Percentiles rank a stretch among this genome's conserved stretches.
Conservation (phyloP, 1,140 invertebrate species). For the Spodoptera frugiperda region DNA sequence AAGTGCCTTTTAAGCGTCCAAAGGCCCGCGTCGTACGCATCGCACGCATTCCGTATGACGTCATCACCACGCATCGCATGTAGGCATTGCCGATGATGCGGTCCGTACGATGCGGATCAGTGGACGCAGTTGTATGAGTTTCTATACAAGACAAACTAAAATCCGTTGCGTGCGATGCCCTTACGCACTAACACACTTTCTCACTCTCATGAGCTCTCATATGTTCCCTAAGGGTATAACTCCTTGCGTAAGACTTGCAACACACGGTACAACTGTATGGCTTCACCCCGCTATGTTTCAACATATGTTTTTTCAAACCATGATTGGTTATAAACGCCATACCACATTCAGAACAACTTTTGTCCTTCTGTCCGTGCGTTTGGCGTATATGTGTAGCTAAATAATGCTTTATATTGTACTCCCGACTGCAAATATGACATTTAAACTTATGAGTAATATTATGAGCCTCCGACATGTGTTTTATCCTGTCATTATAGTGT, state of each 20-base stretch:
- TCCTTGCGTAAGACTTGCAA: slow-evolving; percentile 70
- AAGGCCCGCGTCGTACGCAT: too few species aligned
- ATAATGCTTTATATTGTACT: slow-evolving; percentile 80
- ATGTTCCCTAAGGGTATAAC: slow-evolving; percentile 73
- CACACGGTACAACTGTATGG: slow-evolving; percentile 68
- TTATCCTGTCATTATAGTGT: slow-evolving; percentile 78
- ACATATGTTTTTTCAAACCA: slow-evolving; percentile 78
- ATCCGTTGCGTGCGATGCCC: too few species aligned
- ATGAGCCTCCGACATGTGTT: slow-evolving; percentile 79
- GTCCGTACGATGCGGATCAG: too few species aligned
- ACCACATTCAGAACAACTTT: slow-evolving; percentile 73
- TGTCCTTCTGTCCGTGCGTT: slow-evolving; percentile 77
- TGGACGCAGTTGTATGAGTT: too few species aligned
- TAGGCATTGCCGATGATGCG: too few species aligned
- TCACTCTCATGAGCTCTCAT: slow-evolving; percentile 66
- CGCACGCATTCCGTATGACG: too few species aligned
- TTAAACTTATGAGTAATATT: slow-evolving; percentile 76
- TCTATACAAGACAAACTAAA: too few species aligned
- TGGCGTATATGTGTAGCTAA: slow-evolving; percentile 77
- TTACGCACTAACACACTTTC: slow-evolving; percentile 36
- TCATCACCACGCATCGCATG: too few species aligned
- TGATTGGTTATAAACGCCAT: slow-evolving; percentile 80
- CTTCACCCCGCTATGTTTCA: slow-evolving; percentile 70
- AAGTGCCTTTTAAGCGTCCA: too few species aligned
- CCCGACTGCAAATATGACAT: slow-evolving; percentile 70